These are phyloP conservation scores for Phenganax marumi DNA, from an alignment of 92 coral and sea anemone species.

Conservation along the genomic window DNA sequence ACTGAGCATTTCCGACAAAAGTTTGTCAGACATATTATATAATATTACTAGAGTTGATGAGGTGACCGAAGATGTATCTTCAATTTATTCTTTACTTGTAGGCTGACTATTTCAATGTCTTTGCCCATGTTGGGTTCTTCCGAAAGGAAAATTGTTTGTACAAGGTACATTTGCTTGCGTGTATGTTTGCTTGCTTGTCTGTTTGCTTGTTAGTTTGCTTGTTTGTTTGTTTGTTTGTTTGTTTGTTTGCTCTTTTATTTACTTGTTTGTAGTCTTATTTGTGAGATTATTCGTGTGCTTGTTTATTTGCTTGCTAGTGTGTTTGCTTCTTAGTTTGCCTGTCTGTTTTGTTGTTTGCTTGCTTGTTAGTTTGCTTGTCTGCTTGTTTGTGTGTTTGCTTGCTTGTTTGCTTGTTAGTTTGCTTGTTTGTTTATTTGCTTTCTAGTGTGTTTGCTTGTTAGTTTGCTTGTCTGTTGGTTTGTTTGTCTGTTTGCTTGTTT, in stretches of 20 bases:
- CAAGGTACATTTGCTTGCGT: conserved; percentile 57
- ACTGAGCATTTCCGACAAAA: background rate
- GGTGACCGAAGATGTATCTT: background rate
- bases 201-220: background rate
- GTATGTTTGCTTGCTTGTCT: background rate
- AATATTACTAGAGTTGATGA: too few relatives aligned
- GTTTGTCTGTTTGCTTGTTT: background rate
- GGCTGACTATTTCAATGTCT: conserved; percentile 75
- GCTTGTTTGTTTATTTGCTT: too few relatives aligned
- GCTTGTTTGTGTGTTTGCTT: background rate
- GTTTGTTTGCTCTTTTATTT: too few relatives aligned
- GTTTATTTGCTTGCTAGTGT: background rate
- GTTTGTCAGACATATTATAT: too few relatives aligned
- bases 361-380: background rate
- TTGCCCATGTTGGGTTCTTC: conserved; percentile 68
- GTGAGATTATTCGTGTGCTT: too few relatives aligned
- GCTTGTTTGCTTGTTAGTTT: background rate
- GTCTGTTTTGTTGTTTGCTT: background rate
- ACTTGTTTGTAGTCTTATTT: too few relatives aligned
- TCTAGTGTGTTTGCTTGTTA: too few relatives aligned
- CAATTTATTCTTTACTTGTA: conserved; percentile 19
- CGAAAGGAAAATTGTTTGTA: conserved; percentile 85
- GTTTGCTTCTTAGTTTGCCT: background rate
- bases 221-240: background rate
- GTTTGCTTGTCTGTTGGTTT: background rate